phyloP scores from a whole-genome alignment of 2,888 invertebrate genomes.

The Stenoptilia bipunctidactyla region DNA sequence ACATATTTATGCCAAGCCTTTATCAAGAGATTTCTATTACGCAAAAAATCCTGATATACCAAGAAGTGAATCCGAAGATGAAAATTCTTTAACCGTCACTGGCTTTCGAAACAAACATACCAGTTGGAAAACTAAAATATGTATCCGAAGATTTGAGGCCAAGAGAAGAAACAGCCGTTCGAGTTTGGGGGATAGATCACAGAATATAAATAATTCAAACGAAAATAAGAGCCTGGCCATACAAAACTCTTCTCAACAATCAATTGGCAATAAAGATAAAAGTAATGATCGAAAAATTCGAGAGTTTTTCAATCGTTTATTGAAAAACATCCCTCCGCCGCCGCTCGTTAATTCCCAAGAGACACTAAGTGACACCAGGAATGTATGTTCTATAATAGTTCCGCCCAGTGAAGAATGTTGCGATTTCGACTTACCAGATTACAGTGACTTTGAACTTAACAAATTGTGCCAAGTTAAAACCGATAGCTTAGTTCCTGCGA shows the following conservation, averaged over 20 bases:
- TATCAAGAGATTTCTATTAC: conserved; percentile 52
- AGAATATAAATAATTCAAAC: conserved; percentile 23
- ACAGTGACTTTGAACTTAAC: conserved; percentile 39
- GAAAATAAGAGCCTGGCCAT: conserved; percentile 25
- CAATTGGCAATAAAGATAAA: not conserved
- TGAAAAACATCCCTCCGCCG: conserved; percentile 46
- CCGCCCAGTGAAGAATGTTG: conserved; percentile 17
- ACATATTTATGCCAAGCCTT: conserved; percentile 40
- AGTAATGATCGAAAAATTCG: conserved; percentile 29
- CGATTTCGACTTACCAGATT: conserved; percentile 36
- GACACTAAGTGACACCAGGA: conserved; percentile 13
- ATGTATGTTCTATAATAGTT: conserved; percentile 19
- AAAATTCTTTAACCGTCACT: conserved; percentile 40
- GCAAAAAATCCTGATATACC: conserved; percentile 52
- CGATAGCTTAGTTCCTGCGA: conserved; percentile 23
- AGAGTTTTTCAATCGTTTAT: conserved; percentile 39
- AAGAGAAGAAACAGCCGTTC: conserved; percentile 26
- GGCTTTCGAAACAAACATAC: conserved; percentile 46
- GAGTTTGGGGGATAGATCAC: conserved; percentile 22
- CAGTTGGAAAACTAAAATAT: conserved; percentile 49
- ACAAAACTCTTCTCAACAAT: not conserved
- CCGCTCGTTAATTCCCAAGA: conserved; percentile 27
- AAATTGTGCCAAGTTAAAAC: conserved; percentile 25
- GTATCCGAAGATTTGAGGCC: conserved; percentile 33
- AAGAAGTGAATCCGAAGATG: conserved; percentile 59